Evolutionary conservation across 2,888 invertebrate genomes (phyloP).

Genomic region (Drosophila rellima): DNA sequence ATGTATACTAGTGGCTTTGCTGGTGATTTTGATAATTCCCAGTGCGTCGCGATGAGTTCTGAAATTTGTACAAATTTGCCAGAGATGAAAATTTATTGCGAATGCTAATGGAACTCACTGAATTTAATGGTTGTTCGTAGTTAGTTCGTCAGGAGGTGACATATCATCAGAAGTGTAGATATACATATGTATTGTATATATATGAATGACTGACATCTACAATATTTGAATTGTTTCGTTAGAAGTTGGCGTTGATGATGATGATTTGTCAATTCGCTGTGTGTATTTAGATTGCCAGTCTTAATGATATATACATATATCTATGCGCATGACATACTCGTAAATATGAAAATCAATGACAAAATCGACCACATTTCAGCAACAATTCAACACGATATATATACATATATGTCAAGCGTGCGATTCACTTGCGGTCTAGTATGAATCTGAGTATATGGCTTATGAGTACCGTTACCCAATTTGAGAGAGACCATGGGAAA

Average conservation of each 20-base stretch:
- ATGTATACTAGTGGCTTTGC: constrained; percentile 13
- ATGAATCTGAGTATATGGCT: constrained; percentile 6
- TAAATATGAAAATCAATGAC: constrained; percentile 48
- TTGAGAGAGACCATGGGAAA: constrained; percentile 53
- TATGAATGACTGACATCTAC: constrained; percentile 30
- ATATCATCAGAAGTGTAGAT: constrained; percentile 19
- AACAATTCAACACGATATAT: constrained; percentile 32
- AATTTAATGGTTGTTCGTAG: constrained; percentile 38
- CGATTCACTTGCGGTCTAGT: constrained; percentile 60
- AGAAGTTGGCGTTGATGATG: constrained; percentile 45
- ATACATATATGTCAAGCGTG: constrained; percentile 23
- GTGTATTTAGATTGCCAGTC: constrained; percentile 19
- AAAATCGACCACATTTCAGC: constrained; percentile 59
- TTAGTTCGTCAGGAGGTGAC: constrained; percentile 28
- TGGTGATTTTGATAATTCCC: constrained; percentile 47
- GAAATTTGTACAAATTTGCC: constrained; percentile 62
- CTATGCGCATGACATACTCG: constrained; percentile 19
- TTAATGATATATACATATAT: not conserved
- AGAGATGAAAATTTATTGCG: constrained; percentile 71
- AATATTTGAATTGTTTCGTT: constrained; percentile 40
- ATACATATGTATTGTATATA: not conserved
- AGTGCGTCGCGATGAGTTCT: constrained; percentile 36
- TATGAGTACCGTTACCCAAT: constrained; percentile 9
- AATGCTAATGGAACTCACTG: constrained; percentile 63
- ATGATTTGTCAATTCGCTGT: constrained; percentile 56